Evolutionary conservation across 2,113 vertebrate species (phyloP).

Genomic region (Agapornis roseicollis): DNA sequence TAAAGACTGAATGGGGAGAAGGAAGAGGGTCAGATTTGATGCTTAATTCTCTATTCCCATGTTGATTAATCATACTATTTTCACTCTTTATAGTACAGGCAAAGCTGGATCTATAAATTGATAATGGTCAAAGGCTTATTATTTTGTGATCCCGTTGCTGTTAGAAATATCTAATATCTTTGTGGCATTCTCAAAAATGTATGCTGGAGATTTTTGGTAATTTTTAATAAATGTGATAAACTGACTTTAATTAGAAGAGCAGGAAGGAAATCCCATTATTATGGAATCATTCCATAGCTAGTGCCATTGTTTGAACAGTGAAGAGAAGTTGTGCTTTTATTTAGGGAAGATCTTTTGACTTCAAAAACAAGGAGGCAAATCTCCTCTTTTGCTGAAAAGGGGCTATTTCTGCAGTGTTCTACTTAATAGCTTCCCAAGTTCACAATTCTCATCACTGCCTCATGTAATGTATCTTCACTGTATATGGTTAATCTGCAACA

Average conservation of each 20-base stretch:
- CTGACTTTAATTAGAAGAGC: background rate
- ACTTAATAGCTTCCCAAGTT: background rate
- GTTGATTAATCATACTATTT: conserved; percentile 20
- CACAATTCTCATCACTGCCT: background rate
- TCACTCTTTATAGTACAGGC: background rate
- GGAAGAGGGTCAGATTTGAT: background rate
- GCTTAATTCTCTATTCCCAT: background rate
- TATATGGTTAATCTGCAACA: background rate
- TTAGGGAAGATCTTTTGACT: background rate
- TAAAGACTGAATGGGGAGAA: background rate
- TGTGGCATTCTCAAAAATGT: background rate
- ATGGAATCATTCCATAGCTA: background rate
- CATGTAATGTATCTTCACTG: background rate
- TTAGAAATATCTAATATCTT: background rate
- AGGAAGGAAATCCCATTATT: background rate
- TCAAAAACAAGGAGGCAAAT: background rate
- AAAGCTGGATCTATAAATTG: background rate
- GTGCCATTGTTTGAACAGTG: background rate
- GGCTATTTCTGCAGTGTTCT: background rate
- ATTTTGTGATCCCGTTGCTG: conserved; percentile 8
- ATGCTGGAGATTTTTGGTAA: background rate
- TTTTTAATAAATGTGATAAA: conserved; percentile 1
- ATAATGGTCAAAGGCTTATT: background rate
- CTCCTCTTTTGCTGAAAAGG: background rate
- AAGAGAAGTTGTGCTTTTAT: background rate